Conservation (phyloP, 2,888 invertebrate genomes). For the Teinopalpus imperialis region DNA sequence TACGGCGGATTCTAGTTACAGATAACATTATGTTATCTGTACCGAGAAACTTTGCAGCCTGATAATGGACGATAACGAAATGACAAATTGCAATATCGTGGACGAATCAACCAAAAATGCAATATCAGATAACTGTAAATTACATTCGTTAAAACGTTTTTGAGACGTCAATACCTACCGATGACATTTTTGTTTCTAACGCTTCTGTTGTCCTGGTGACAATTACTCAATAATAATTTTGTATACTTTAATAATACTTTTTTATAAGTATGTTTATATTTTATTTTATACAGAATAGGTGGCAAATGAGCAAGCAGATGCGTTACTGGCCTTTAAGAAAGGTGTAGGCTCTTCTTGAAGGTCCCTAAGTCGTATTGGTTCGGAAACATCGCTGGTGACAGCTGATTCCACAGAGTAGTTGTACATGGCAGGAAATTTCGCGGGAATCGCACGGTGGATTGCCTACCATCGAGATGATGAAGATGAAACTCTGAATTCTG, state of each 20-base stretch:
- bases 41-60: slow-evolving; percentile 64
- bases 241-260: background rate
- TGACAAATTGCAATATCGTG: slow-evolving; percentile 68
- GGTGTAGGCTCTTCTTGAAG: no score
- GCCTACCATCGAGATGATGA: no score
- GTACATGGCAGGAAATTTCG: no score
- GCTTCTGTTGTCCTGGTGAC: slow-evolving; percentile 4
- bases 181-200: slow-evolving; percentile 3
- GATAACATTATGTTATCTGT: slow-evolving; percentile 70
- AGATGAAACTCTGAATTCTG: no score
- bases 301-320: no score
- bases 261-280: background rate
- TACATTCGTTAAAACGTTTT: slow-evolving; percentile 20
- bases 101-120: slow-evolving; percentile 36
- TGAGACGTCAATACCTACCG: slow-evolving; percentile 2
- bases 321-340: no score
- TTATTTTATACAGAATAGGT: no score
- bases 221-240: background rate
- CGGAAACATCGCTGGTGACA: no score
- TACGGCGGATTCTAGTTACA: slow-evolving; percentile 50
- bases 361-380: no score
- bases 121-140: slow-evolving; percentile 21
- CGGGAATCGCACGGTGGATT: no score
- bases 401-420: no score
- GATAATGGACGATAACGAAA: slow-evolving; percentile 63